These are phyloP conservation scores for Glaucomys volans DNA, from an alignment of 2,113 vertebrate genomes.

Conservation along the genomic window DNA sequence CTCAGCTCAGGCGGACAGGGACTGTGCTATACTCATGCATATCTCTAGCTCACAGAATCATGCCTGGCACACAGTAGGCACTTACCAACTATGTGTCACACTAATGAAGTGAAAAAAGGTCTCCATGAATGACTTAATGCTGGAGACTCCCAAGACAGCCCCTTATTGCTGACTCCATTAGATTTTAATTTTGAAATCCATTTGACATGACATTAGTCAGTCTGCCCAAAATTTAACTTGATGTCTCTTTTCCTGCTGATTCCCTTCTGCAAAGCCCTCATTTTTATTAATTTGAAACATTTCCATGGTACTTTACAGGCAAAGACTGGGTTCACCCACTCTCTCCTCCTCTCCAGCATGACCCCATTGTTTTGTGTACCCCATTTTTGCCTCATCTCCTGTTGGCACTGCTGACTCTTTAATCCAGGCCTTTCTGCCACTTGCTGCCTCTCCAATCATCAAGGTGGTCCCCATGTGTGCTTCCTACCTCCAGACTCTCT, in stretches of 20 bases:
- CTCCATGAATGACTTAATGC: background rate
- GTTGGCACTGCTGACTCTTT: background rate
- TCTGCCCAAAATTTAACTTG: background rate
- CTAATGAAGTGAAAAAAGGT: background rate
- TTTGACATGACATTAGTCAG: background rate
- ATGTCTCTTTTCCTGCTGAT: constrained; percentile 9
- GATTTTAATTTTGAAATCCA: constrained; percentile 38
- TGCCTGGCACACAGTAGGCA: background rate
- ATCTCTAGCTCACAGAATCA: background rate
- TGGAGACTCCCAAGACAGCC: background rate
- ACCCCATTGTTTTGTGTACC: too few species aligned
- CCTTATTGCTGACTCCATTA: background rate
- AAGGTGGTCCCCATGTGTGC: background rate
- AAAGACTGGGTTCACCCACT: background rate
- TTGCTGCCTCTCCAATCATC: background rate
- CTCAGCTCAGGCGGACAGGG: background rate
- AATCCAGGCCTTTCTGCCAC: background rate
- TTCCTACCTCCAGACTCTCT: background rate
- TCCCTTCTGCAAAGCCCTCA: background rate
- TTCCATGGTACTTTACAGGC: background rate
- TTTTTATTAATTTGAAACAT: constrained; percentile 34
- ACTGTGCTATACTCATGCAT: background rate
- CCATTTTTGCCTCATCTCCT: background rate
- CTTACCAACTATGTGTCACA: background rate
- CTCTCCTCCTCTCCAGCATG: background rate